Base-by-base conservation (phyloP, 2,888 invertebrate genomes). In the Mactromeris polynyma region DNA sequence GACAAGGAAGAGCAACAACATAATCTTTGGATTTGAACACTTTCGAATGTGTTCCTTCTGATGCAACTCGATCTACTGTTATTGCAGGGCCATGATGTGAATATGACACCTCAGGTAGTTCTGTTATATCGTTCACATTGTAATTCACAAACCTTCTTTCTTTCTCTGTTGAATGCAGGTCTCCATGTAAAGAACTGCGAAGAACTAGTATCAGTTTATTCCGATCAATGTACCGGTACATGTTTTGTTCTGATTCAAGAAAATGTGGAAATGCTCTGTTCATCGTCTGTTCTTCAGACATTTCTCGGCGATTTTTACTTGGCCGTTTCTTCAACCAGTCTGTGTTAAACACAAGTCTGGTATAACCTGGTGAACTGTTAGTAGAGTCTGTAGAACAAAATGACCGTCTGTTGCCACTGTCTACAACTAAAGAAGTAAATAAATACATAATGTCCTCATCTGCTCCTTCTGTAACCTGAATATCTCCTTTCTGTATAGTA, bases 1-100 rank as follows among this genome's bases (percentile, higher is more conserved):
- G 85, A 81, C 85, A 85, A 40, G 81, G 85, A 9, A 85, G 69
- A 14, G 85, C 80, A 2, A 85, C 64, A 0, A 85, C 85, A 64
- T 85, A 64, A 31, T 85, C 80, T 42, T 33, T 33, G 1, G 85
- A 80, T 17, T 19, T 3, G 17, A 40, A 54, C 0, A 80, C n/a
- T 36, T 31, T 85, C 17, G 38, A 36, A 9, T 51, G 51, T 19
- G 14, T 14, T 19, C 38, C 19, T n/a, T 26, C 38, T 2, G 85
- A 64, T 31, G 33, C 80, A 1, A 19, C 46, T 38, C 36, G 40
- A 40, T 85, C 81, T 19, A 36, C 58, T 31, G 81, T 85, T 14
- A 85, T 33, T 6, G 85, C 85, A 21, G 85, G 85, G 4, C 80
- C 80, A 80, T 85, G 80, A n/a, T 80, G 31, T 26, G 54, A 79